phyloP scores from a whole-genome alignment of 2,888 invertebrate species.

The Clepsis dumicolana region DNA sequence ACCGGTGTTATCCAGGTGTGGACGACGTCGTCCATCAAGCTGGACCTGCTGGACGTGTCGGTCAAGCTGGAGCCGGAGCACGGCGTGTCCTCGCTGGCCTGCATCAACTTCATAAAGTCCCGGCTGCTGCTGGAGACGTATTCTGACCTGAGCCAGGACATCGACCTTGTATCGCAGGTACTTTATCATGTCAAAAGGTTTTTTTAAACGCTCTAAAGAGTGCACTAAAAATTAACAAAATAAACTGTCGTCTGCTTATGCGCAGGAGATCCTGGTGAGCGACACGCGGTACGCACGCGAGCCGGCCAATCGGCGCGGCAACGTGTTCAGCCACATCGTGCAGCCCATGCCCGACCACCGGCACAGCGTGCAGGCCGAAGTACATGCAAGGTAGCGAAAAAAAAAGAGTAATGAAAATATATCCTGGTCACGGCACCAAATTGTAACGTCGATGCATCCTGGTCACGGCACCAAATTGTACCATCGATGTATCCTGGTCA shows the following conservation, averaged over 20 bases:
- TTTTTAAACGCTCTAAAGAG: neutral
- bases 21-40: conserved; percentile 91
- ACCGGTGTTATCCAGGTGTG: conserved; percentile 83
- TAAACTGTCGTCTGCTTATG: neutral
- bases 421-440: neutral
- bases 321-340: conserved; percentile 95
- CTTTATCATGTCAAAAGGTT: neutral
- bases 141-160: conserved; percentile 95
- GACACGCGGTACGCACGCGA: conserved; percentile 90
- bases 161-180: conserved; percentile 96
- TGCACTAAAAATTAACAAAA: too few species aligned
- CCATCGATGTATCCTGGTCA: neutral
- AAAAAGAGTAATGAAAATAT: too few species aligned
- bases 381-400: conserved; percentile 90
- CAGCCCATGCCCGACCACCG: conserved; percentile 89
- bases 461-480: neutral
- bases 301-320: conserved; percentile 90
- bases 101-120: conserved; percentile 96
- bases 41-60: conserved; percentile 95
- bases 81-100: conserved; percentile 89
- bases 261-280: conserved; percentile 90
- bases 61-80: conserved; percentile 89
- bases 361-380: conserved; percentile 90
- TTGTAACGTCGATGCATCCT: neutral
- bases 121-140: conserved; percentile 93